Conservation (phyloP, 2,113 vertebrate genomes). For the Notarius quadriscutis region DNA sequence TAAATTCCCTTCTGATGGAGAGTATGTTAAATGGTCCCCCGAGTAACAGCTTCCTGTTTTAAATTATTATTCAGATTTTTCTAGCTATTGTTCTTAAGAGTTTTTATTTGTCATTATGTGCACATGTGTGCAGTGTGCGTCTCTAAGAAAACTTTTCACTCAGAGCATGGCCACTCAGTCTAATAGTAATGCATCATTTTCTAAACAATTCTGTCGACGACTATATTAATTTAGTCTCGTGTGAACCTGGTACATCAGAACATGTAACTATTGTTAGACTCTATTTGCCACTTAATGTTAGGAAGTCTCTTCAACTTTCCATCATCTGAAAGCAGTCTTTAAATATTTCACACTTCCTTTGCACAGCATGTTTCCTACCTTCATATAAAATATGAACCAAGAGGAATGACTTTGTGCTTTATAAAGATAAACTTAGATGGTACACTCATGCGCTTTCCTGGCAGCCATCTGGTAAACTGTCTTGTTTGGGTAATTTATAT, state of each 20-base stretch:
- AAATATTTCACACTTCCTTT: not conserved
- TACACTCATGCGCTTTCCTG: not conserved
- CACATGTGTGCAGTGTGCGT: not conserved
- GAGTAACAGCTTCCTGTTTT: not conserved
- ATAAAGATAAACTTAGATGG: not conserved
- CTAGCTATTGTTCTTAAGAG: not conserved
- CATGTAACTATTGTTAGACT: not conserved
- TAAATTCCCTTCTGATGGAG: not conserved
- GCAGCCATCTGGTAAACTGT: not conserved
- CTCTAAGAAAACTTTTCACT: not conserved
- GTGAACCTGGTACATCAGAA: not conserved
- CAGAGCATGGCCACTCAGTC: not conserved
- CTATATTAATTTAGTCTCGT: not conserved
- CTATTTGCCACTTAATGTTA: not conserved
- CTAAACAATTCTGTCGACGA: not conserved
- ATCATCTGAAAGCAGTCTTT: not conserved
- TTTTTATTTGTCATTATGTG: not conserved
- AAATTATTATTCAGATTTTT: not conserved
- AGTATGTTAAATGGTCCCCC: not conserved
- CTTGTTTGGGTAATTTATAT: not conserved
- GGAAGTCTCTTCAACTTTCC: not conserved
- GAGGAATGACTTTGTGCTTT: not conserved
- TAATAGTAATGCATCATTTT: not conserved
- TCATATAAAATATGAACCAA: not conserved
- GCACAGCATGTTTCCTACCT: not conserved